Evolutionary conservation across 2,113 vertebrate genomes (phyloP), one percentile per base, ranked within the genome.

Genomic region (Coreoperca whiteheadi): DNA sequence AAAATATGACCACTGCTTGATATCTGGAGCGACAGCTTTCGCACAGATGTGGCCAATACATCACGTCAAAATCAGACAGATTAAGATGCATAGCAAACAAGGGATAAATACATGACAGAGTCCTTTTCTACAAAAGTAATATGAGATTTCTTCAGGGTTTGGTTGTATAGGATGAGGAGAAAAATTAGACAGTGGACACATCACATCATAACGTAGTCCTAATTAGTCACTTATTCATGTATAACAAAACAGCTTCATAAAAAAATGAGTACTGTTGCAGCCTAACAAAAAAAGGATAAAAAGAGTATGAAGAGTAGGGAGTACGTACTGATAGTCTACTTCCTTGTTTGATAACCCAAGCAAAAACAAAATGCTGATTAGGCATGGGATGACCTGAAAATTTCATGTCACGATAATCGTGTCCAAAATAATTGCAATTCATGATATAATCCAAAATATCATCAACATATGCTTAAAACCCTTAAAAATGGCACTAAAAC

Each of bases 11-110:
- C 51, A 46, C 59, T 82, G 61, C 71, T 63, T 68, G 43, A 81
- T 81, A 84, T 85, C 67, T 80, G 81, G 41, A 89, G 71, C 63
- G 28, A 76, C 73, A 86, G 83, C 65, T 79, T 82, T 76, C 63
- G 71, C 81, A 77, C 84, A 79, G 53, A 85, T 56, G 34, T 82
- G 59, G 71, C 74, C 30, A 56, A 86, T 64, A 39, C 56, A 73
- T 75, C 59, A 85, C 1, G 2, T 30, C 66, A 34, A 65, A 66
- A 74, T 61, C 34, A 39, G 53, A 78, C 9, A 53, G 25, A 82
- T 79, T 41, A 66, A 81, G 67, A 85, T 23, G 48, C 61, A 79
- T 2, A 37, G 25, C 18, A 72, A 53, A 82, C 23, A 39, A 73
- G 57, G 20, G 32, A 67, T 60, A 57, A 70, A 75, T 25, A 57